A percentile compares a stretch with the other conserved stretches of the same genome.
phyloP scores from a whole-genome alignment of 2,888 invertebrate species.

The Meloe dianella region DNA sequence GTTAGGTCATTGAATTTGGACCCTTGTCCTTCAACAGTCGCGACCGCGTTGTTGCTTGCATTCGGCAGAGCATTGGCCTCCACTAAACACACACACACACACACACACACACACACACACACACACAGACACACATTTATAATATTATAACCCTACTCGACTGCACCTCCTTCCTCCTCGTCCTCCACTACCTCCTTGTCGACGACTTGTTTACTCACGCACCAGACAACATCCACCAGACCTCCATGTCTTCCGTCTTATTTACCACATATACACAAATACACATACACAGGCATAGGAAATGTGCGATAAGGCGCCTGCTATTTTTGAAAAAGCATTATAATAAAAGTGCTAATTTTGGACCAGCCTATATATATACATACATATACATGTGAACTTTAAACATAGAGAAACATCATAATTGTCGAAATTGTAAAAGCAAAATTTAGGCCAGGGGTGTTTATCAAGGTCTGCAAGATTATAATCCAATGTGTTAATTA shows the following conservation, averaged over 20 bases:
- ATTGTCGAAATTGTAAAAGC: neutral
- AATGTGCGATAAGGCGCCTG: slow-evolving; percentile 6
- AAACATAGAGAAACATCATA: neutral
- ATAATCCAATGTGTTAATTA: neutral
- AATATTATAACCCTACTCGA: slow-evolving; percentile 34
- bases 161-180: slow-evolving; percentile 15
- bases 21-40: slow-evolving; percentile 59
- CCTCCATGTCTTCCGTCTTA: slow-evolving; percentile 36
- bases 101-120: slow-evolving; percentile 24
- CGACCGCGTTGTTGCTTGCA: slow-evolving; percentile 50
- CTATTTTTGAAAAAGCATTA: neutral
- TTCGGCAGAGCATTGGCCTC: slow-evolving; percentile 55
- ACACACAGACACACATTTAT: slow-evolving; percentile 24
- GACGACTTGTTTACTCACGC: slow-evolving; percentile 40
- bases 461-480: slow-evolving; percentile 4
- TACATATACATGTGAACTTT: neutral
- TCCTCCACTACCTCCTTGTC: slow-evolving; percentile 19
- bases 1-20: slow-evolving; percentile 62
- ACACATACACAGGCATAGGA: neutral
- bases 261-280: slow-evolving; percentile 35
- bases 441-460: neutral
- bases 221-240: slow-evolving; percentile 37
- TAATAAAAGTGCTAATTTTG: slow-evolving; percentile 7
- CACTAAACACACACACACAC: slow-evolving; percentile 37
- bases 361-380: too few species aligned